Conservation (phyloP, 2,888 invertebrate genomes). For the Standfussiana lucernea region DNA sequence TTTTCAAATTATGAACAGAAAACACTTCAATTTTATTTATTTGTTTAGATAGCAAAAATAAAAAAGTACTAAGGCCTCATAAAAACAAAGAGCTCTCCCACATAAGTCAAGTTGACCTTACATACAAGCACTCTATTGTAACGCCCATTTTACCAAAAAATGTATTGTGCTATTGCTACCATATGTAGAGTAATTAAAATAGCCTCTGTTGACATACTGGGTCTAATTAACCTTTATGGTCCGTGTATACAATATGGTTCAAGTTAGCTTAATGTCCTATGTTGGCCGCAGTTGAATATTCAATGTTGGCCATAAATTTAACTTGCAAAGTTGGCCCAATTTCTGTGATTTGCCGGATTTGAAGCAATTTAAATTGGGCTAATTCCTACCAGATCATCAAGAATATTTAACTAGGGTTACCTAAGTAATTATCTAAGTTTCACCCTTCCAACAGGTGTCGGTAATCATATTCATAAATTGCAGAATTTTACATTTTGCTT, state of each 20-base stretch:
- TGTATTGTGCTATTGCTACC: slow-evolving; percentile 40
- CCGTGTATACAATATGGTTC: slow-evolving; percentile 13
- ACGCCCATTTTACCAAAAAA: slow-evolving; percentile 39
- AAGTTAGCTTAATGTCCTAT: not conserved
- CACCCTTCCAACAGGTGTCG: too few relatives aligned
- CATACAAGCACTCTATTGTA: slow-evolving; percentile 27
- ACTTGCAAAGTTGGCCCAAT: not conserved
- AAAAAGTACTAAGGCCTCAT: slow-evolving; percentile 41
- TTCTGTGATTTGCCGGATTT: not conserved
- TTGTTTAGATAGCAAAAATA: not conserved
- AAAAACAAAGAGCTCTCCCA: slow-evolving; percentile 21
- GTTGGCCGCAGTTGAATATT: not conserved
- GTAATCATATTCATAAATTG: not conserved
- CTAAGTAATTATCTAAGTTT: too few relatives aligned
- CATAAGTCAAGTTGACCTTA: slow-evolving; percentile 27
- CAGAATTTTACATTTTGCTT: not conserved
- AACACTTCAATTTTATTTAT: too few relatives aligned
- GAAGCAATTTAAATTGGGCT: not conserved
- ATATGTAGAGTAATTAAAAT: slow-evolving; percentile 53
- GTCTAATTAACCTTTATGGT: slow-evolving; percentile 54
- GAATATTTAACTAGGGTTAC: too few relatives aligned
- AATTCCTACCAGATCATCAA: not conserved
- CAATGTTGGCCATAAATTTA: not conserved
- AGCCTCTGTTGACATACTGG: slow-evolving; percentile 34
- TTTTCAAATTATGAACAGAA: too few relatives aligned